These are phyloP conservation scores for Machimus rusticus DNA, from an alignment of 2,888 invertebrate genomes.

Conservation along the genomic window DNA sequence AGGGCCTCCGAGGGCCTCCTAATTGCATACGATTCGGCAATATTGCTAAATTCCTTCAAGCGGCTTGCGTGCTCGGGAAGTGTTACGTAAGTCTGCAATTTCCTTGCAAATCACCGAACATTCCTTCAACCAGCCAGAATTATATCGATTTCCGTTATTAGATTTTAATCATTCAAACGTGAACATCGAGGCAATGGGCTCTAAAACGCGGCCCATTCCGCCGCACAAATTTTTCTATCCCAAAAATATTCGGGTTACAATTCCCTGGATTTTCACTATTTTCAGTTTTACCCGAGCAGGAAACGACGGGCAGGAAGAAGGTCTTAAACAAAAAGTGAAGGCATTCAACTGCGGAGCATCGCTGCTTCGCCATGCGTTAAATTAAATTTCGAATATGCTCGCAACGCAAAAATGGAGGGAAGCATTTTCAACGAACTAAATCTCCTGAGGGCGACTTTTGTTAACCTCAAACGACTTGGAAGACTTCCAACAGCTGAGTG, in stretches of 20 bases:
- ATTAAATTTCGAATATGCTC: conserved; percentile 27
- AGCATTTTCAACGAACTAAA: neutral
- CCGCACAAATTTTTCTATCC: neutral
- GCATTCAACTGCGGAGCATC: conserved; percentile 1
- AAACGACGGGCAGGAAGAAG: neutral
- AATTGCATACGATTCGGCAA: conserved; percentile 25
- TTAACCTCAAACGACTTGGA: conserved; percentile 31
- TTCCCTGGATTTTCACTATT: neutral
- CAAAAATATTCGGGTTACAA: neutral
- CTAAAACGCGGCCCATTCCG: neutral
- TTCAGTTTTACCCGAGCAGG: neutral
- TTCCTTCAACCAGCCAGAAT: neutral
- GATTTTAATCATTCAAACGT: conserved; percentile 22
- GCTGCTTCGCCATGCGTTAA: conserved; percentile 24
- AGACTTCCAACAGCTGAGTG: neutral
- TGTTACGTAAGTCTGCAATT: conserved; percentile 32
- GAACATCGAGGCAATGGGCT: neutral
- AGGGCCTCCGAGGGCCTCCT: neutral
- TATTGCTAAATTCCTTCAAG: neutral
- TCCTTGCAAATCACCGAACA: conserved; percentile 26
- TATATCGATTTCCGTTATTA: conserved; percentile 26
- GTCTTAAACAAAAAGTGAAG: conserved; percentile 1
- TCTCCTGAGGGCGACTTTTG: conserved; percentile 5
- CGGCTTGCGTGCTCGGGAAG: conserved; percentile 11
- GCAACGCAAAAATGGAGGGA: neutral